These are phyloP conservation scores for Thecocarcelia acutangulata DNA, from an alignment of 2,888 invertebrate species.

Conservation along the genomic window DNA sequence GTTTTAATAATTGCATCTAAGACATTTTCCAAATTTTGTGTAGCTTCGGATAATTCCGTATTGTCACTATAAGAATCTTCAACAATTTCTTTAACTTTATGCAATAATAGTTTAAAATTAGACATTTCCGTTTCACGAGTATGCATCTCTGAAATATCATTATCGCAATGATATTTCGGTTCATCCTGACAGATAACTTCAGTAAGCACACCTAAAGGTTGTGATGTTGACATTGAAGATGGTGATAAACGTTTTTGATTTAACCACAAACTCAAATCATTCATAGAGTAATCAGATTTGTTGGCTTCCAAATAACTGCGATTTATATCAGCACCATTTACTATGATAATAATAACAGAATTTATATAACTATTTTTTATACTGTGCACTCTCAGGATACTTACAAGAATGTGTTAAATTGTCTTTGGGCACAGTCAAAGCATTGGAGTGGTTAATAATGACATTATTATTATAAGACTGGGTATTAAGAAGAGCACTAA, in stretches of 20 bases:
- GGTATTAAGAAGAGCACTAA: slow-evolving; percentile 59
- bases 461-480: background rate
- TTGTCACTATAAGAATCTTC: slow-evolving; percentile 81
- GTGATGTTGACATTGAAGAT: slow-evolving; percentile 55
- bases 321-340: slow-evolving; percentile 80
- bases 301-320: slow-evolving; percentile 81
- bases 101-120: slow-evolving; percentile 78
- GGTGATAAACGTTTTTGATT: slow-evolving; percentile 73
- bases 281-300: slow-evolving; percentile 80
- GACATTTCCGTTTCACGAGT: slow-evolving; percentile 79
- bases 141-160: slow-evolving; percentile 65
- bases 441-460: background rate
- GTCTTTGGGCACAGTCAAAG: slow-evolving; percentile 70
- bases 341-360: slow-evolving; percentile 67
- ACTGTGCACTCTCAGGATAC: slow-evolving; percentile 49
- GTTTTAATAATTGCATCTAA: slow-evolving; percentile 79
- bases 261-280: slow-evolving; percentile 80
- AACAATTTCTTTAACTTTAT: slow-evolving; percentile 80
- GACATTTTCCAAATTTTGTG: slow-evolving; percentile 80
- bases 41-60: slow-evolving; percentile 79
- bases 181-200: slow-evolving; percentile 62
- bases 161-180: slow-evolving; percentile 28
- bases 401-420: slow-evolving; percentile 76
- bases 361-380: background rate
- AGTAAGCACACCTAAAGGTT: slow-evolving; percentile 56